Evolutionary conservation across 2,797 vertebrate species (phyloP).

Genomic region (Rhadinocentrus ornatus): DNA sequence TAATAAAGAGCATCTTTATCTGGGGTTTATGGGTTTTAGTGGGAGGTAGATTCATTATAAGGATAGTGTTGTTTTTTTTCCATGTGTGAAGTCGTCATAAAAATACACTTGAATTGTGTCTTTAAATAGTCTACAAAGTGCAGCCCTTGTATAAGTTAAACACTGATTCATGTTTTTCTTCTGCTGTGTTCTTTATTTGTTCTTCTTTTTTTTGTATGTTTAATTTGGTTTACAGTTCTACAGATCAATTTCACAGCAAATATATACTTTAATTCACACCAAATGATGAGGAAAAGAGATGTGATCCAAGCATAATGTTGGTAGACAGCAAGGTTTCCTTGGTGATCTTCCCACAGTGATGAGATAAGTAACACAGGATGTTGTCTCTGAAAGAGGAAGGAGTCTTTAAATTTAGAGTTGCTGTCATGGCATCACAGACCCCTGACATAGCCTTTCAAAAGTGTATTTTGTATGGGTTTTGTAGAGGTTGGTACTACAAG

Average conservation of each 20-base stretch:
- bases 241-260: neutral
- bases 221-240: conserved; percentile 1
- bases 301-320: neutral
- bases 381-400: conserved; percentile 41
- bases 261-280: neutral
- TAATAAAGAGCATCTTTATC: conserved; percentile 26
- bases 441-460: conserved; percentile 62
- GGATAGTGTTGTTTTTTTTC: conserved; percentile 8
- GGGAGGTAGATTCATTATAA: neutral
- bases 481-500: conserved; percentile 38
- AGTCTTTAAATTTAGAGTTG: conserved; percentile 52
- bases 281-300: neutral
- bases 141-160: neutral
- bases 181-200: too few species aligned
- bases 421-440: conserved; percentile 71
- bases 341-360: conserved; percentile 38
- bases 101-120: neutral
- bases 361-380: conserved; percentile 44
- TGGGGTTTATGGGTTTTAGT: conserved; percentile 11
- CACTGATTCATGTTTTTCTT: neutral
- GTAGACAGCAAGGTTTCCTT: conserved; percentile 32
- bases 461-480: conserved; percentile 63
- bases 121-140: neutral
- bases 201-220: too few species aligned
- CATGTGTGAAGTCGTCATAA: conserved; percentile 17